Evolutionary conservation across 2,888 invertebrate genomes (phyloP).

Genomic region (Eurytoma adleriae): DNA sequence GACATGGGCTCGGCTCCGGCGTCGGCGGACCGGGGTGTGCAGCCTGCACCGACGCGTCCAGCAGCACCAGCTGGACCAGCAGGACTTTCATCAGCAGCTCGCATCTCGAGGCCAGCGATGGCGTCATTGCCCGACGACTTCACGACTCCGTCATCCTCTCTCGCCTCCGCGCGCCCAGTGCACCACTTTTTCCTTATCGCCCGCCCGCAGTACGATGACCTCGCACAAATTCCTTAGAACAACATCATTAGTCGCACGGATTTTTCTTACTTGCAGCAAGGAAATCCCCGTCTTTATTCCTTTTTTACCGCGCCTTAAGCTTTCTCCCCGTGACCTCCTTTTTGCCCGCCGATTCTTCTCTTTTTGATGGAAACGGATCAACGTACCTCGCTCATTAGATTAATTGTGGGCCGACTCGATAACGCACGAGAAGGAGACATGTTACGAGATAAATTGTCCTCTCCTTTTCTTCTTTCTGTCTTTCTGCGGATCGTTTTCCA

Average conservation of each 20-base stretch:
- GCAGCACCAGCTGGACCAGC: conserved; percentile 63
- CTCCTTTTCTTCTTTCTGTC: background rate
- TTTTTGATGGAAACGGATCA: conserved; percentile 6
- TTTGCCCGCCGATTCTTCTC: background rate
- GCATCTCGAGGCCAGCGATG: conserved; percentile 71
- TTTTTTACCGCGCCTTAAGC: background rate
- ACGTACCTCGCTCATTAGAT: conserved; percentile 30
- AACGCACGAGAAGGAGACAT: background rate
- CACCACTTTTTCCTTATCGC: background rate
- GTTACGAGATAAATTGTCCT: conserved; percentile 19
- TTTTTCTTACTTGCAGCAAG: no score
- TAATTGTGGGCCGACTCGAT: conserved; percentile 28
- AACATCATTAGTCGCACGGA: no score
- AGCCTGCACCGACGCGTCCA: conserved; percentile 59
- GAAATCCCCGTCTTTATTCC: background rate
- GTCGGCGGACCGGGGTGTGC: conserved; percentile 9
- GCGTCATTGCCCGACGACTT: conserved; percentile 60
- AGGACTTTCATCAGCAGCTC: conserved; percentile 56
- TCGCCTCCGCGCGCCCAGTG: conserved; percentile 13
- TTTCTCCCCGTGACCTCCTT: background rate
- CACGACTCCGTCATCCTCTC: conserved; percentile 48
- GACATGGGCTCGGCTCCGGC: background rate
- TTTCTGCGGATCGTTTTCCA: background rate
- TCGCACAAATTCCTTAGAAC: no score
- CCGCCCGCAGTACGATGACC: background rate